Percentiles rank a stretch among this genome's conserved stretches.
phyloP scores from a whole-genome alignment of 92 coral and sea anemone species.

The Montipora capitata region DNA sequence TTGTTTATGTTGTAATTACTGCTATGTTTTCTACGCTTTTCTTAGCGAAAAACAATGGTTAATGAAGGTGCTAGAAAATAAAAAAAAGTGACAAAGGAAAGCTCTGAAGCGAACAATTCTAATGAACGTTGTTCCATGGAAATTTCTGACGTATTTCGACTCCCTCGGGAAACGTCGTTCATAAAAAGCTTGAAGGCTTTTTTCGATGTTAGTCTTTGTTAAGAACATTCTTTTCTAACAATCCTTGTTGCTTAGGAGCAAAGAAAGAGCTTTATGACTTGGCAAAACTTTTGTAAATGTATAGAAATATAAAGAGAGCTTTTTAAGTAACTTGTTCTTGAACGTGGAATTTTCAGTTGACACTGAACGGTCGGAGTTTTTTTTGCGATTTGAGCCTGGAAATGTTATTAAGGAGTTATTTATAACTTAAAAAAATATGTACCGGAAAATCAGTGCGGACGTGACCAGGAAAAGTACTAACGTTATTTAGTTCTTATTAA shows the following conservation, averaged over 20 bases:
- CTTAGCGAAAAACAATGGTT: constrained; percentile 62
- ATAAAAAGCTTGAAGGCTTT: neutral
- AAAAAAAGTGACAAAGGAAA: constrained; percentile 6
- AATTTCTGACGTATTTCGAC: constrained; percentile 53
- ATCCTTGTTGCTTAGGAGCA: constrained; percentile 53
- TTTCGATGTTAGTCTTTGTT: neutral
- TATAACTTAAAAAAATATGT: too few relatives aligned
- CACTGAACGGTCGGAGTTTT: too few relatives aligned
- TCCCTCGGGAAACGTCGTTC: constrained; percentile 71
- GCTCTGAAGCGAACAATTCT: constrained; percentile 69
- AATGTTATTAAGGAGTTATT: too few relatives aligned
- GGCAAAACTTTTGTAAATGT: neutral
- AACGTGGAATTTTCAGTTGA: too few relatives aligned
- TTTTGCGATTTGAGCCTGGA: too few relatives aligned
- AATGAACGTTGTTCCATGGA: constrained; percentile 14
- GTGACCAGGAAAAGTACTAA: too few relatives aligned
- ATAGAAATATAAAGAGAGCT: constrained; percentile 4
- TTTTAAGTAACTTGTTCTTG: neutral
- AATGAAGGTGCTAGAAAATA: constrained; percentile 25
- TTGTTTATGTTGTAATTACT: constrained; percentile 82
- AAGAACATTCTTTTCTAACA: constrained; percentile 53
- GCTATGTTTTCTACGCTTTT: constrained; percentile 44
- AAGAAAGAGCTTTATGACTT: neutral
- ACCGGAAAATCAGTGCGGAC: too few relatives aligned
- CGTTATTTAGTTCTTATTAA: too few relatives aligned